phyloP scores from a whole-genome alignment of 2,888 invertebrate genomes.

The Aspidapion aeneum region DNA sequence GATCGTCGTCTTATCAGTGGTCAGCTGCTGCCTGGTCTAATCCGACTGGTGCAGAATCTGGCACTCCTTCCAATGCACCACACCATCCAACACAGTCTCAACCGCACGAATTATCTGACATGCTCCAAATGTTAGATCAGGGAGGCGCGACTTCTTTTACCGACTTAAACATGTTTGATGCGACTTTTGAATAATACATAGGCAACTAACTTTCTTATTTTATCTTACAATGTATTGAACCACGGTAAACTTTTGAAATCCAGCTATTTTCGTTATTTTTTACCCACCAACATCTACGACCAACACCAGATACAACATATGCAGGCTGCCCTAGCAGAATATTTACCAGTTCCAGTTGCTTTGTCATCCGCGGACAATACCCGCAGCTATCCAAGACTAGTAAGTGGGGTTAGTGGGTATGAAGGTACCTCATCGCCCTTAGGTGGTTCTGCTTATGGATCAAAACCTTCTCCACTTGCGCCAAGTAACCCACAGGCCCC shows the following conservation, averaged over 20 bases:
- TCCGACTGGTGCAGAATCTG: conserved; percentile 47
- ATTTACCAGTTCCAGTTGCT: conserved; percentile 35
- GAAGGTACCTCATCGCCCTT: conserved; percentile 75
- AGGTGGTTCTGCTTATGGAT: conserved; percentile 58
- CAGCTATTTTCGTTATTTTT: too few species aligned
- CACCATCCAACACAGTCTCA: conserved; percentile 70
- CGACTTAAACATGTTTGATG: conserved; percentile 88
- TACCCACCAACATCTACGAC: conserved; percentile 51
- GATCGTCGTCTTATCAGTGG: conserved; percentile 49
- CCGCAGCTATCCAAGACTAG: conserved; percentile 30
- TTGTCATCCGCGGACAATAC: conserved; percentile 35
- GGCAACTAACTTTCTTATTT: too few species aligned
- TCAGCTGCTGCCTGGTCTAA: conserved; percentile 57
- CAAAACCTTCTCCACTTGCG: too few species aligned
- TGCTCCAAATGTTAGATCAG: conserved; percentile 90
- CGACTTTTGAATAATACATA: conserved; percentile 66
- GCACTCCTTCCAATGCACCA: conserved; percentile 52
- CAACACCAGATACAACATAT: conserved; percentile 54
- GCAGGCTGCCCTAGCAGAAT: conserved; percentile 46
- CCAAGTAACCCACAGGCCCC: too few species aligned
- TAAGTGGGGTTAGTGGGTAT: conserved; percentile 65
- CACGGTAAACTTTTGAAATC: too few species aligned
- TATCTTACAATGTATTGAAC: too few species aligned
- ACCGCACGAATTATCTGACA: conserved; percentile 84
- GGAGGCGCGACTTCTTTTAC: conserved; percentile 72